phyloP scores from a whole-genome alignment of 2,113 vertebrate species.

The Antechinus stuartii region DNA sequence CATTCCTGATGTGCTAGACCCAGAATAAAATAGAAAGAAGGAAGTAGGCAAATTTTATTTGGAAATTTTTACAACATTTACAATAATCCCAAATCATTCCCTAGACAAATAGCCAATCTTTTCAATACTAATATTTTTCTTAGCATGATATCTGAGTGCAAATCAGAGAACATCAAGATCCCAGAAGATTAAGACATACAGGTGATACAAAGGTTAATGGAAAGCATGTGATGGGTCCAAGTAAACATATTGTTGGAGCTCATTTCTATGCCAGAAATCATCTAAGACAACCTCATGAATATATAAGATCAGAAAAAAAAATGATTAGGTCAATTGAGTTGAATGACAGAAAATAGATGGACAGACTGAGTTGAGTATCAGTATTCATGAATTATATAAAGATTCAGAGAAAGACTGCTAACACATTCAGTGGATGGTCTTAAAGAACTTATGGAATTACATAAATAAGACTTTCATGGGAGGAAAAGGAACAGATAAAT shows the following conservation, averaged over 20 bases:
- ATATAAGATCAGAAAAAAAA: background rate
- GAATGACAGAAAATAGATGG: background rate
- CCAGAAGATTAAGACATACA: background rate
- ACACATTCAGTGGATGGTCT: background rate
- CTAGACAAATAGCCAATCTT: background rate
- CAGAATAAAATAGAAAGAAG: background rate
- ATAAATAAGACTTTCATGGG: background rate
- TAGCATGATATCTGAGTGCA: background rate
- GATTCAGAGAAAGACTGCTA: background rate
- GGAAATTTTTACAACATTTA: background rate
- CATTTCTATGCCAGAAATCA: background rate
- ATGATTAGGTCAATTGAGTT: background rate
- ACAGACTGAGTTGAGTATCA: background rate
- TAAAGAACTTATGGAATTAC: background rate
- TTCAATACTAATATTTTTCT: background rate
- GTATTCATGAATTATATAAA: background rate
- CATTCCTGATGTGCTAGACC: background rate
- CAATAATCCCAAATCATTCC: background rate
- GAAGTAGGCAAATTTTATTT: background rate
- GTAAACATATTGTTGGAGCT: background rate
- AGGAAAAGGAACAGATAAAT: background rate
- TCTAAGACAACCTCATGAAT: background rate
- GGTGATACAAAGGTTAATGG: too few relatives aligned
- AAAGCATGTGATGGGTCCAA: background rate
- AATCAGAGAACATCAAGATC: background rate